These are phyloP conservation scores for Chrysolina haemoptera DNA, from an alignment of 2,888 invertebrate species.

Conservation along the genomic window DNA sequence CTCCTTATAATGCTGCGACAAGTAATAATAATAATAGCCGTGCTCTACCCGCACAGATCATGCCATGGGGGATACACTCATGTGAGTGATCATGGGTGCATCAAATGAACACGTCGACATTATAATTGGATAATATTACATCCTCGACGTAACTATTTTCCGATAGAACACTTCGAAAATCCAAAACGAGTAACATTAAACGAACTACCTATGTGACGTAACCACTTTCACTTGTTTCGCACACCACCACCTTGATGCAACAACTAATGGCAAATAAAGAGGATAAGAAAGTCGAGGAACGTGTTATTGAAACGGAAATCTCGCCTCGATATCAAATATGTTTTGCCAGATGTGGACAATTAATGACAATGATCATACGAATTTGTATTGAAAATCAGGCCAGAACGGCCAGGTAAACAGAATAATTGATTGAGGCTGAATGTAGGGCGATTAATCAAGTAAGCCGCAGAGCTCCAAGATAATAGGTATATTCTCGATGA, in stretches of 20 bases:
- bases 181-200: background rate
- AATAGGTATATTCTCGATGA: too few species aligned
- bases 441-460: too few species aligned
- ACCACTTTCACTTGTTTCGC: conserved; percentile 13
- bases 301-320: conserved; percentile 3
- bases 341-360: conserved; percentile 1
- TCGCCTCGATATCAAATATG: background rate
- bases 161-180: background rate
- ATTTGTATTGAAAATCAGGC: conserved; percentile 6
- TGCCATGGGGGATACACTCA: background rate
- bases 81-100: background rate
- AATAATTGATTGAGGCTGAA: background rate
- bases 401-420: background rate
- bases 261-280: background rate
- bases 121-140: conserved; percentile 1
- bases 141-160: conserved; percentile 11
- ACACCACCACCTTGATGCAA: conserved; percentile 2
- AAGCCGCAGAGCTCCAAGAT: too few species aligned
- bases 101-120: conserved; percentile 2
- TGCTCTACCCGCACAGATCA: too few species aligned
- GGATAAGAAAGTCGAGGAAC: conserved; percentile 4
- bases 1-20: background rate
- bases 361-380: conserved; percentile 8
- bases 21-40: too few species aligned
- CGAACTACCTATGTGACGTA: background rate